These are phyloP conservation scores for Centropus bengalensis DNA, from an alignment of 2,113 vertebrate species.

Conservation along the genomic window DNA sequence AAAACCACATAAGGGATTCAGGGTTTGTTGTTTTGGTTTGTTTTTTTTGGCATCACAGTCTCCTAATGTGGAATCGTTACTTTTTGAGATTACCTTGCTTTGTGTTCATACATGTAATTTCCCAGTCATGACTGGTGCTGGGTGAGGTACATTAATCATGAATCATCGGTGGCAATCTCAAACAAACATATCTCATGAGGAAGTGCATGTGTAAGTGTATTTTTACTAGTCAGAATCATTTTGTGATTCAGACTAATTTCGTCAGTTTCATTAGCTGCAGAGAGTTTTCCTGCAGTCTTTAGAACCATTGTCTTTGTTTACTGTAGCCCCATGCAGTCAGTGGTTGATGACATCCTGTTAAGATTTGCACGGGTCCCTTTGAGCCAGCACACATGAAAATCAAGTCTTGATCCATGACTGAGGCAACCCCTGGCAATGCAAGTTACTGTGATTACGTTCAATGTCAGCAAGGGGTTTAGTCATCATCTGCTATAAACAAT, in stretches of 20 bases:
- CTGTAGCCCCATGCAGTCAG: neutral
- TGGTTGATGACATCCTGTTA: neutral
- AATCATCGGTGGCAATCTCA: neutral
- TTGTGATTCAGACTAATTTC: neutral
- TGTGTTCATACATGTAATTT: neutral
- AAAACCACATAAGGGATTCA: neutral
- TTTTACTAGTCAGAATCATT: neutral
- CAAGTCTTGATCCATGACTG: neutral
- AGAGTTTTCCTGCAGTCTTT: neutral
- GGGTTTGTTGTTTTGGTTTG: too few relatives aligned
- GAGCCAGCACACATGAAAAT: neutral
- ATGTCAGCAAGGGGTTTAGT: neutral
- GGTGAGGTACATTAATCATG: accelerated
- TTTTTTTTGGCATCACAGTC: neutral
- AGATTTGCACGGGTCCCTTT: neutral
- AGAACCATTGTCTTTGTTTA: neutral
- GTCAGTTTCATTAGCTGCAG: neutral
- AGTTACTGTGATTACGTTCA: neutral
- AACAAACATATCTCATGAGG: neutral
- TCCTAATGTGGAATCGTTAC: neutral
- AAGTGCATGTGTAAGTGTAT: neutral
- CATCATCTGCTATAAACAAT: neutral
- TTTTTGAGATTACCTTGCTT: neutral
- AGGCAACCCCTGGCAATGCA: neutral
- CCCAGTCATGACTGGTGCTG: neutral